These are phyloP conservation scores for Trypoxylon attenuatum DNA, from an alignment of 2,888 invertebrate species.

Conservation along the genomic window DNA sequence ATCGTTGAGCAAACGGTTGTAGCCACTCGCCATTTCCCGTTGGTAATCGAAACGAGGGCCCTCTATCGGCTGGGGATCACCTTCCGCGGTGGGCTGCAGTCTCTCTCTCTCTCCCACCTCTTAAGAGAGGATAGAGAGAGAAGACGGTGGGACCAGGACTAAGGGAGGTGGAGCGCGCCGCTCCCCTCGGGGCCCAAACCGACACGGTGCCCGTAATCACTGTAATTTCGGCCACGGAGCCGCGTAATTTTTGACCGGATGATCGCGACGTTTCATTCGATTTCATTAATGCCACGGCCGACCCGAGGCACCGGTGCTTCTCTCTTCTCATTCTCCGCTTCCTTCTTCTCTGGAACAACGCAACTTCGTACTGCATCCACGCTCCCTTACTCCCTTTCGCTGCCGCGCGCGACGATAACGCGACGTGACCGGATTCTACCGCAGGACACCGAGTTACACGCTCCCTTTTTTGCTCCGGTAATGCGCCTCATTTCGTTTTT, in stretches of 20 bases:
- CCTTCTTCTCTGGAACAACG: too few species aligned
- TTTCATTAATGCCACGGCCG: constrained; percentile 53
- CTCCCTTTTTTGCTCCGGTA: background rate
- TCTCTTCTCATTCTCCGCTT: too few species aligned
- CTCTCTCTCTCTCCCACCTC: too few species aligned
- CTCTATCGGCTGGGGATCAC: constrained; percentile 52
- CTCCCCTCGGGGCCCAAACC: constrained; percentile 55
- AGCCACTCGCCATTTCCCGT: constrained; percentile 51
- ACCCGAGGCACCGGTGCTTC: constrained; percentile 14
- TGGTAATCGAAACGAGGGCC: constrained; percentile 47
- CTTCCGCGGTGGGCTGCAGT: background rate
- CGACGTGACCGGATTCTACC: constrained; percentile 26
- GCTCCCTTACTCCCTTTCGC: background rate
- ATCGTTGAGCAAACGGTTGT: constrained; percentile 60
- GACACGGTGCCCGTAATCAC: constrained; percentile 64
- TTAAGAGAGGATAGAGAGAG: background rate
- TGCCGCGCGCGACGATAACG: constrained; percentile 41
- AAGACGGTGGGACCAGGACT: constrained; percentile 11
- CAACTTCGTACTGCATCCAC: too few species aligned
- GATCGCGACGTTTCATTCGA: constrained; percentile 59
- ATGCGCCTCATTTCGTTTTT: background rate
- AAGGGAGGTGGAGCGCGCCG: constrained; percentile 35
- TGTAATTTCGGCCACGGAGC: constrained; percentile 65
- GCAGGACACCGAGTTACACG: constrained; percentile 24
- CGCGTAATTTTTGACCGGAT: constrained; percentile 60